These are phyloP conservation scores for Yponomeuta cagnagella DNA, from an alignment of 2,888 invertebrate species.

Conservation along the genomic window DNA sequence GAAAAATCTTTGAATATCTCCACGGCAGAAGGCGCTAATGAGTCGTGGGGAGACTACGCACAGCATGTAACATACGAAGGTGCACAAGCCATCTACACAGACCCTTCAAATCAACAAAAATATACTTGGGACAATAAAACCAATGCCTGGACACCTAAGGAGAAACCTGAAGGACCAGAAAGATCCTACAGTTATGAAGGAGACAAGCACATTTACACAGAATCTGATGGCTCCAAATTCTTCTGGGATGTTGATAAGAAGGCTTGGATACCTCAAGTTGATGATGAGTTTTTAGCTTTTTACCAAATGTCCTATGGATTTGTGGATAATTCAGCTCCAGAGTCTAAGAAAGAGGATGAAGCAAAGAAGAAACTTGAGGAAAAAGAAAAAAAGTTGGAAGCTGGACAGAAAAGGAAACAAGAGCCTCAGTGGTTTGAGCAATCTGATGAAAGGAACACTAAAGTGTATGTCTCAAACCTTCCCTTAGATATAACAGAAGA, in stretches of 20 bases:
- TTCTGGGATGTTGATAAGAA: slow-evolving; percentile 94
- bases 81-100: slow-evolving; percentile 83
- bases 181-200: slow-evolving; percentile 82
- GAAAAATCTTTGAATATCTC: not conserved
- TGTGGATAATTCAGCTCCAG: slow-evolving; percentile 74
- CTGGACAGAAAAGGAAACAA: slow-evolving; percentile 71
- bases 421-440: slow-evolving; percentile 93
- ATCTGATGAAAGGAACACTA: slow-evolving; percentile 88
- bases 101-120: slow-evolving; percentile 80
- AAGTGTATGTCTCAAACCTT: slow-evolving; percentile 96
- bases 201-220: slow-evolving; percentile 87
- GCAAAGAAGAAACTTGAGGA: slow-evolving; percentile 46
- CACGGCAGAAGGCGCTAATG: slow-evolving; percentile 17
- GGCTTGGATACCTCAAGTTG: slow-evolving; percentile 98
- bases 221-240: slow-evolving; percentile 90
- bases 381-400: slow-evolving; percentile 44
- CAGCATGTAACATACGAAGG: slow-evolving; percentile 82
- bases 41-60: slow-evolving; percentile 62
- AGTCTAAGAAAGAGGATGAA: slow-evolving; percentile 37
- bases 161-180: slow-evolving; percentile 41
- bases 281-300: slow-evolving; percentile 95
- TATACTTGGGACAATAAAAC: slow-evolving; percentile 78
- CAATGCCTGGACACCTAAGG: slow-evolving; percentile 67
- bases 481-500: slow-evolving; percentile 92
- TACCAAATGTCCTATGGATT: slow-evolving; percentile 98